These are phyloP conservation scores for Chanos chanos DNA, from an alignment of 2,797 vertebrate genomes.

Conservation along the genomic window DNA sequence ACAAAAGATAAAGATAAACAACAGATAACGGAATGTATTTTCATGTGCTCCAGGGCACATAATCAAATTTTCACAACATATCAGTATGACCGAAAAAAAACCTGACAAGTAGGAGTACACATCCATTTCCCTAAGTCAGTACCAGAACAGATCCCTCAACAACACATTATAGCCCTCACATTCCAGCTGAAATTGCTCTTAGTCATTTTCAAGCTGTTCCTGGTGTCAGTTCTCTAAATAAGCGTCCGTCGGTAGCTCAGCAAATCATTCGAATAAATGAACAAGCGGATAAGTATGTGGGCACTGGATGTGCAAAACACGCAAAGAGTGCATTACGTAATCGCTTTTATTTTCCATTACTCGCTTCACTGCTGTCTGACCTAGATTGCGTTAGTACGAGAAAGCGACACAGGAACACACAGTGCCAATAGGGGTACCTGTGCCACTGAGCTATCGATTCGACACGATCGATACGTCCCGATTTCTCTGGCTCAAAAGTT, in stretches of 20 bases:
- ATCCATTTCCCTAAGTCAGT: too few species aligned
- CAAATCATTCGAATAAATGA: slow-evolving; percentile 53
- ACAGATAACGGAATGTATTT: neutral
- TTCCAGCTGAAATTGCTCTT: slow-evolving; percentile 19
- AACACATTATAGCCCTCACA: too few species aligned
- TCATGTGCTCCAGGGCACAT: too few species aligned
- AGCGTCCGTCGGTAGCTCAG: slow-evolving; percentile 57
- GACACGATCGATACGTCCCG: neutral
- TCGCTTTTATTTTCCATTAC: slow-evolving; percentile 73
- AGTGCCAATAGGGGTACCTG: too few species aligned
- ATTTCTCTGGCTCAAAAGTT: neutral
- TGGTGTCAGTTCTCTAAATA: slow-evolving; percentile 51
- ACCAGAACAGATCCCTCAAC: too few species aligned
- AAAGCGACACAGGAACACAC: slow-evolving; percentile 64
- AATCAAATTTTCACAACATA: too few species aligned
- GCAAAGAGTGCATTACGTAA: slow-evolving; percentile 68
- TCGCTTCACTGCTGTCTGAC: slow-evolving; percentile 70
- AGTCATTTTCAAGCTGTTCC: slow-evolving; percentile 30
- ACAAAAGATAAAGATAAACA: neutral
- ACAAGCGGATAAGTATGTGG: slow-evolving; percentile 49
- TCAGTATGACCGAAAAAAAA: too few species aligned
- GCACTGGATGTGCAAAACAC: slow-evolving; percentile 59
- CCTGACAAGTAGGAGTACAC: too few species aligned
- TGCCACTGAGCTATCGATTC: slow-evolving; percentile 1
- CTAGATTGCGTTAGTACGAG: slow-evolving; percentile 72